A percentile compares a stretch with the other conserved stretches of the same genome.
Evolutionary conservation across 1,140 invertebrate genomes (phyloP).

Genomic region (Pachypeltis micranthus): DNA sequence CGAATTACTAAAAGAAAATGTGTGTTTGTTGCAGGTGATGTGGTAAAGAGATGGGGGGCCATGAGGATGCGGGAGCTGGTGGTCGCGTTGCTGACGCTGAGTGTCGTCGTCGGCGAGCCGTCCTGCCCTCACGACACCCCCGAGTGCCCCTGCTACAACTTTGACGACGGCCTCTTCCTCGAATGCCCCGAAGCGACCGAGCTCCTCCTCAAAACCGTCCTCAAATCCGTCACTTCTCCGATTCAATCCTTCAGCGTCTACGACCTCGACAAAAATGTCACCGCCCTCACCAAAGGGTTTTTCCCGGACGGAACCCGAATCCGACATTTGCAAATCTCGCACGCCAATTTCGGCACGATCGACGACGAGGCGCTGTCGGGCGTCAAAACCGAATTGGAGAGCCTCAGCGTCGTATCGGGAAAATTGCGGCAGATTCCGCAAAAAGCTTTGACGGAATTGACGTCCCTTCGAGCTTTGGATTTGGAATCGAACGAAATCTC

Average conservation of each 20-base stretch:
- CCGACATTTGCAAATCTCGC: conserved; percentile 68
- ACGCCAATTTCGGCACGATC: conserved; percentile 61
- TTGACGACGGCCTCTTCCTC: conserved; percentile 77
- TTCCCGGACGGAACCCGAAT: conserved; percentile 61
- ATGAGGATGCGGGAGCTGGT: conserved; percentile 2
- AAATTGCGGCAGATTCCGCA: conserved; percentile 68
- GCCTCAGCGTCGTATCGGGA: conserved; percentile 65
- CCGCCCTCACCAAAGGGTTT: conserved; percentile 51
- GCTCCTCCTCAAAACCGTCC: conserved; percentile 38
- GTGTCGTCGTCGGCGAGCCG: background rate
- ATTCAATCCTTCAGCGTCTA: conserved; percentile 79
- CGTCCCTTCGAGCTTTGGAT: conserved; percentile 59
- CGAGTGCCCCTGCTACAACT: conserved; percentile 79
- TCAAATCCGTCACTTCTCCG: conserved; percentile 40
- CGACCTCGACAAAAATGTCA: conserved; percentile 64
- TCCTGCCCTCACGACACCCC: conserved; percentile 57
- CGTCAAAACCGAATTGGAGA: conserved; percentile 61
- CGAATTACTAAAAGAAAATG: too few relatives aligned
- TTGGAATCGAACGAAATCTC: conserved; percentile 76
- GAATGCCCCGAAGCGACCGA: conserved; percentile 74
- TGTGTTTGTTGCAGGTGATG: too few relatives aligned
- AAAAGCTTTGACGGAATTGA: conserved; percentile 59
- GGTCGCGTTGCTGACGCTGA: background rate
- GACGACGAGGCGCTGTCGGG: conserved; percentile 59
- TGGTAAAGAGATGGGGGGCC: background rate